Conservation (phyloP, 2,888 invertebrate genomes). For the Folsomia manolachei region DNA sequence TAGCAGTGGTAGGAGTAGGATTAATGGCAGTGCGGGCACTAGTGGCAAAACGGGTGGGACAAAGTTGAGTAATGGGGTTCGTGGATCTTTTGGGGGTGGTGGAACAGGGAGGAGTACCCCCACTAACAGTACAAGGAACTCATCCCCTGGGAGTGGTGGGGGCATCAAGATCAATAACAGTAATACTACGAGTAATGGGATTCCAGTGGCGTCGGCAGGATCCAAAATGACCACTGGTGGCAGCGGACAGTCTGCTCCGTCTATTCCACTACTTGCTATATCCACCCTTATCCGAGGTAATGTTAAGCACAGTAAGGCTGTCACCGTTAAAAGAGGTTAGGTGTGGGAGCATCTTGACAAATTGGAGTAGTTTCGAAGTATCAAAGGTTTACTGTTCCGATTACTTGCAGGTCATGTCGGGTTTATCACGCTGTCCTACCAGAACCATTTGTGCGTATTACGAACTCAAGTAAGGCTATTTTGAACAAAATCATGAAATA, state of each 20-base stretch:
- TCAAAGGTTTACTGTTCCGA: no score
- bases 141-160: neutral
- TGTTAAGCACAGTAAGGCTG: no score
- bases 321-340: no score
- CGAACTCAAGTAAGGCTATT: constrained; percentile 1
- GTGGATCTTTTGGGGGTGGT: neutral
- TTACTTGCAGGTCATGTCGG: no score
- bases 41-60: neutral
- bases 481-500: no score
- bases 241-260: neutral
- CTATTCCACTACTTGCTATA: constrained; percentile 1
- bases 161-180: neutral
- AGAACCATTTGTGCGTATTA: constrained; percentile 3
- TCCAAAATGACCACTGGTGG: neutral
- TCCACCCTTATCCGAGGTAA: neutral
- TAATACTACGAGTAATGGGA: no score
- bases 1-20: neutral
- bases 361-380: no score
- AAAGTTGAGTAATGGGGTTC: neutral
- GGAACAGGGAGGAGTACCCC: neutral
- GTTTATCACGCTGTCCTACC: constrained; percentile 13
- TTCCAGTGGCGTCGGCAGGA: neutral
- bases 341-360: no score
- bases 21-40: neutral
- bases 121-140: neutral